These are phyloP conservation scores for Hyles lineata DNA, from an alignment of 2,888 invertebrate genomes.

Conservation along the genomic window DNA sequence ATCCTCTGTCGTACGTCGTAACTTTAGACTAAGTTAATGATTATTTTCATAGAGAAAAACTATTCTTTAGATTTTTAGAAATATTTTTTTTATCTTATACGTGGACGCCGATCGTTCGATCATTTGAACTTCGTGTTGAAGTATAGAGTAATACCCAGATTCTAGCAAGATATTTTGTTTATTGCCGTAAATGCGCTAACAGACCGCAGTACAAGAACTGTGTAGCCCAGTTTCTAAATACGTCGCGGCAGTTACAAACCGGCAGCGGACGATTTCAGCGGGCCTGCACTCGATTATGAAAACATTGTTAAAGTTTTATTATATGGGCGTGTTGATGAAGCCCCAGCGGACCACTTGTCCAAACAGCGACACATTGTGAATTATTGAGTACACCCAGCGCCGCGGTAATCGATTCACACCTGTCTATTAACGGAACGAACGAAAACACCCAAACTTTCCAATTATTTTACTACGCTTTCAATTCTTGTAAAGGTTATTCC, in stretches of 20 bases:
- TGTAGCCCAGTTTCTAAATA: slow-evolving; percentile 74
- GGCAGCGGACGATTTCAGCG: slow-evolving; percentile 59
- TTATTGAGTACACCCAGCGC: slow-evolving; percentile 74
- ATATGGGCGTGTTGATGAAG: slow-evolving; percentile 79
- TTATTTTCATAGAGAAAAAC: too few relatives aligned
- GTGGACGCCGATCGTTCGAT: too few relatives aligned
- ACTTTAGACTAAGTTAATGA: too few relatives aligned
- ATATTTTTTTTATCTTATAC: too few relatives aligned
- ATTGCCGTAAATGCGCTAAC: slow-evolving; percentile 30
- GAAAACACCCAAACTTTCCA: slow-evolving; percentile 24
- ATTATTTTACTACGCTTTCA: background rate
- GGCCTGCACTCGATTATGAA: slow-evolving; percentile 75
- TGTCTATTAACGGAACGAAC: slow-evolving; percentile 57
- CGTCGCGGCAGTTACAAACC: slow-evolving; percentile 53
- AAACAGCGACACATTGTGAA: slow-evolving; percentile 79
- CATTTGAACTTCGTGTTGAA: too few relatives aligned
- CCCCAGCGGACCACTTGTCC: slow-evolving; percentile 78
- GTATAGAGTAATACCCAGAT: background rate
- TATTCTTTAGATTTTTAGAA: too few relatives aligned
- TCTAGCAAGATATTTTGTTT: slow-evolving; percentile 25
- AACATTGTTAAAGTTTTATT: slow-evolving; percentile 84
- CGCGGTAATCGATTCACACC: slow-evolving; percentile 82
- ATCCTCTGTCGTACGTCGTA: too few relatives aligned
- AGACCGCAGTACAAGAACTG: slow-evolving; percentile 52
- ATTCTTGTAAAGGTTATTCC: background rate